These are phyloP conservation scores for Chrysopa pallens DNA, from an alignment of 1,140 invertebrate species.

Conservation along the genomic window DNA sequence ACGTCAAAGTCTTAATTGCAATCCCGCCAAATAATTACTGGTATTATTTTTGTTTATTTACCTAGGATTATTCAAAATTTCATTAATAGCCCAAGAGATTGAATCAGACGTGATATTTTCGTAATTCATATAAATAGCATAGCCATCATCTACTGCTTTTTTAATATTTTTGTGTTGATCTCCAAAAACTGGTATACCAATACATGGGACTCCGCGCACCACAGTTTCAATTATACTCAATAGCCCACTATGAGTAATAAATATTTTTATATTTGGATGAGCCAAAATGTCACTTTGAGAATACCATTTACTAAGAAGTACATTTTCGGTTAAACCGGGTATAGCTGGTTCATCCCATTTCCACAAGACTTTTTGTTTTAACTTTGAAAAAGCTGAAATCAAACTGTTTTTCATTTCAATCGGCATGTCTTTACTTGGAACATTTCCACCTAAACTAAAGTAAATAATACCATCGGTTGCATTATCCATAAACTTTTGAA, in stretches of 20 bases:
- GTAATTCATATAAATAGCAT: conserved; percentile 1
- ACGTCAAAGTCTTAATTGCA: too few species aligned
- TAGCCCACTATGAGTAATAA: conserved; percentile 29
- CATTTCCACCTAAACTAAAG: conserved; percentile 39
- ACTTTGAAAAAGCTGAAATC: conserved; percentile 21
- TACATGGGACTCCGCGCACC: conserved; percentile 24
- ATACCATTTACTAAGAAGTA: conserved; percentile 5
- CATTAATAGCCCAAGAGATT: conserved; percentile 3
- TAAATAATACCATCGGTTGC: conserved; percentile 34
- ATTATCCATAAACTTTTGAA: conserved; percentile 28
- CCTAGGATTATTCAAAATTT: conserved; percentile 3
- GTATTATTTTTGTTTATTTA: too few species aligned
- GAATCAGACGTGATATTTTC: background rate
- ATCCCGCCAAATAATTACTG: too few species aligned
- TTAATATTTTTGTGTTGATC: conserved; percentile 10
- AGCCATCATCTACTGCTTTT: conserved; percentile 1
- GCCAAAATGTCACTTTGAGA: conserved; percentile 21
- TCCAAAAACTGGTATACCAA: conserved; percentile 16
- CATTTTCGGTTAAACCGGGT: conserved; percentile 6
- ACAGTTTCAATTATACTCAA: conserved; percentile 25
- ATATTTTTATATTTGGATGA: conserved; percentile 15
- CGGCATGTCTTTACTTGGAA: conserved; percentile 30
- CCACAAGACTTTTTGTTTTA: conserved; percentile 31
- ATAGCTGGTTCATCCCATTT: conserved; percentile 23
- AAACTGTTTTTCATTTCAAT: conserved; percentile 20